These are phyloP conservation scores for Conopomorpha cramerella DNA, from an alignment of 1,140 invertebrate species.

Conservation along the genomic window DNA sequence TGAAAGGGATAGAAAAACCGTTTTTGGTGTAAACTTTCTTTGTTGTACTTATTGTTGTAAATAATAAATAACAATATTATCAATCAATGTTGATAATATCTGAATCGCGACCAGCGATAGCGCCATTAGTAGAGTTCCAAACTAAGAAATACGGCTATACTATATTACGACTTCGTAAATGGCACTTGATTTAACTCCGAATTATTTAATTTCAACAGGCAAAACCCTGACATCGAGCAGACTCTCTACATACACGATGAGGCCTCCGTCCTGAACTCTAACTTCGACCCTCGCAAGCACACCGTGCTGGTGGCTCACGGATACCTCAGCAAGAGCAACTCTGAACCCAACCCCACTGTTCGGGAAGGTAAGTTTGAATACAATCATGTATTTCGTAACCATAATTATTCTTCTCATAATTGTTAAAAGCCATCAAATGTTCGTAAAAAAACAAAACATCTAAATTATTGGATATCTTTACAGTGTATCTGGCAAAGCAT, in stretches of 20 bases:
- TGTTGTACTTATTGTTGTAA: too few species aligned
- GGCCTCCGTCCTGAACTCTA: slow-evolving; percentile 19
- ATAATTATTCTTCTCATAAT: background rate
- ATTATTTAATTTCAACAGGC: slow-evolving; percentile 11
- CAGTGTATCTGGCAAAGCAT: slow-evolving; percentile 16
- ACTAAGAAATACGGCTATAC: background rate
- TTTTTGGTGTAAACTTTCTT: too few species aligned
- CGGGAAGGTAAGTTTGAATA: slow-evolving; percentile 20
- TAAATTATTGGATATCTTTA: slow-evolving; percentile 9
- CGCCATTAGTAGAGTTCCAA: too few species aligned
- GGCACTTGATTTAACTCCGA: background rate
- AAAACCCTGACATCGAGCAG: slow-evolving; percentile 13
- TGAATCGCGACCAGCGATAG: too few species aligned
- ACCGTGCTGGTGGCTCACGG: slow-evolving; percentile 28
- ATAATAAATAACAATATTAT: too few species aligned
- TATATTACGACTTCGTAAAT: background rate
- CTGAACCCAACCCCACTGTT: slow-evolving; percentile 17
- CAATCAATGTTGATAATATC: too few species aligned
- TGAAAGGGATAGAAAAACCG: too few species aligned
- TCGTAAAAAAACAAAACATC: slow-evolving; percentile 3
- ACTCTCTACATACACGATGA: slow-evolving; percentile 16
- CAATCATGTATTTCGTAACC: background rate
- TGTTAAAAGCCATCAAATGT: slow-evolving; percentile 1
- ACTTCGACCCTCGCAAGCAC: slow-evolving; percentile 15
- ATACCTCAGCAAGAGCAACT: slow-evolving; percentile 23